A percentile compares a stretch with the other conserved stretches of the same genome.
phyloP scores from a whole-genome alignment of 2,797 vertebrate species.

The Xenopus petersii region DNA sequence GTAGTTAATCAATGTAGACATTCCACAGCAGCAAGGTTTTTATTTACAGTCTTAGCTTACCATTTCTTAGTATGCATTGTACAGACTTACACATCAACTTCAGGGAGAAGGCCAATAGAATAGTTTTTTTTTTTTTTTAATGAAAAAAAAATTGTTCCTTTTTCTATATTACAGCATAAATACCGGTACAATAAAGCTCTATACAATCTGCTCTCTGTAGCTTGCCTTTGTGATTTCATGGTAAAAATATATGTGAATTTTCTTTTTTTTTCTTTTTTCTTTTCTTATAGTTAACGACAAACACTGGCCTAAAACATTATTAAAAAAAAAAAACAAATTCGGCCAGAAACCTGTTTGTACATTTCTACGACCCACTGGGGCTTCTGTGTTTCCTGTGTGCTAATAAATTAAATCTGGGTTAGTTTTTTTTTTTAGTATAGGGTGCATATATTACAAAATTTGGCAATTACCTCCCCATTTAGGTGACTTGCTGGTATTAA shows the following conservation, averaged over 20 bases:
- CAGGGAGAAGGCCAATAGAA: constrained; percentile 2
- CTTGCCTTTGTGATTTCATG: constrained; percentile 8
- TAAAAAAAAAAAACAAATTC: no score
- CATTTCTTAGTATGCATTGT: constrained; percentile 14
- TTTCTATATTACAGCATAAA: constrained; percentile 66
- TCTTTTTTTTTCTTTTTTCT: neutral
- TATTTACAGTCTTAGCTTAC: constrained; percentile 39
- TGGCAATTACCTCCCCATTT: no score
- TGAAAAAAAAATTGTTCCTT: constrained; percentile 62
- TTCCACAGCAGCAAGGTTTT: neutral
- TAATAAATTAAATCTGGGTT: constrained; percentile 12
- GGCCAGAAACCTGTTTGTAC: no score
- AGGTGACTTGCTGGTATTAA: neutral
- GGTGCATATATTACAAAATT: no score
- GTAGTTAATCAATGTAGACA: no score
- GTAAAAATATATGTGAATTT: no score
- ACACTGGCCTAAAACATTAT: constrained; percentile 2
- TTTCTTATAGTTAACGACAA: neutral
- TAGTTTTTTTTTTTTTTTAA: constrained; percentile 66
- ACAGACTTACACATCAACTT: constrained; percentile 22
- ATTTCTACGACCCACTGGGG: no score
- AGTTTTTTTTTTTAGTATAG: neutral
- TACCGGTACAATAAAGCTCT: constrained; percentile 26
- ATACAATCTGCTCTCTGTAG: constrained; percentile 31
- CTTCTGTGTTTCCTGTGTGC: no score